Evolutionary conservation across 2,113 vertebrate species (phyloP), one percentile per base, ranked within the genome.

Genomic region (Strix uralensis): DNA sequence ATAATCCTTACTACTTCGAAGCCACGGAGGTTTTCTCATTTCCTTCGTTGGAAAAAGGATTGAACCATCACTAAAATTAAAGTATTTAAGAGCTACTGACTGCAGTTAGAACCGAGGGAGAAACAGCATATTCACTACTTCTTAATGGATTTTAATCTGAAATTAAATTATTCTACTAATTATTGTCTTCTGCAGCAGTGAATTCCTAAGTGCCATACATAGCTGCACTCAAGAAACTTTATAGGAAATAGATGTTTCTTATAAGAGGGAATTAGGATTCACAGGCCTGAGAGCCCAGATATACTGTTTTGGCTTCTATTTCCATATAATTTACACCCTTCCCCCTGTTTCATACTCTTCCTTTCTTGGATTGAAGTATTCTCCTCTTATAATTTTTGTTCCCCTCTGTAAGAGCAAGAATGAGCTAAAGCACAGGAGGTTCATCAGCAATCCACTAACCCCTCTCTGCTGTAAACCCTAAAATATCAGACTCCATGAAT

Each of bases 401-500:
- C 11, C 10, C 34, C 62, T 65, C 71, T 61, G 5, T n/a, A 42
- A 70, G 62, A 54, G 21, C 55, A 73, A 81, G 49, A 61, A 30
- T 58, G 62, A 94, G 25, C 26, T 86, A 73, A 90, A 94, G 13
- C 82, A 79, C 63, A 47, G 59, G 16, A 51, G 52, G 55, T 86
- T 57, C 65, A 55, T 94, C 86, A 79, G 40, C 51, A 93, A 78
- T 88, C 66, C 55, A 74, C 36, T 84, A 72, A 87, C 42, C 30
- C 70, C 75, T 87, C 84, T 83, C 65, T 80, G 61, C 57, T 74
- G 54, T 94, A 94, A 96, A 88, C 79, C 86, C 86, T 90, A 97
- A 96, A 93, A 96, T 71, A 86, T 82, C 80, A 55, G 54, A 42
- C 40, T 63, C 79, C 79, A 71, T 74, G 30, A 94, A 97, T 88